Percentiles rank a stretch among this genome's conserved stretches.
phyloP scores from a whole-genome alignment of 2,888 invertebrate species.

The Agriopis aurantiaria region DNA sequence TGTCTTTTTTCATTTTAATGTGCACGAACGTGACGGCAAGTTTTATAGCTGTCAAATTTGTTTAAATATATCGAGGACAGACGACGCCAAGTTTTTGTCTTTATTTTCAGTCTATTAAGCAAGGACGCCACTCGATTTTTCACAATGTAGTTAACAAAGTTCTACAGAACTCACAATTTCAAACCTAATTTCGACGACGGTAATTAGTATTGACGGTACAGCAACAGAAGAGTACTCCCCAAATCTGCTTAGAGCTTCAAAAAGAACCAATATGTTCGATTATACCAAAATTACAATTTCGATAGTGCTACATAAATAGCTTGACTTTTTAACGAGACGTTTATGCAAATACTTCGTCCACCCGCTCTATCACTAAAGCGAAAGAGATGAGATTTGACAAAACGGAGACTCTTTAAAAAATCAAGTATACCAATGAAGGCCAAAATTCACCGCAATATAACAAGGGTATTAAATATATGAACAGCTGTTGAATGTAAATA shows the following conservation, averaged over 20 bases:
- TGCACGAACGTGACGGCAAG: no score
- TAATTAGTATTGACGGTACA: slow-evolving; percentile 26
- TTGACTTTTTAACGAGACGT: neutral
- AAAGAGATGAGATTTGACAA: neutral
- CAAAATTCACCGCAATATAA: neutral
- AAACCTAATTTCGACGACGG: slow-evolving; percentile 12
- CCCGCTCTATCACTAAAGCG: neutral
- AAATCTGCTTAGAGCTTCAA: slow-evolving; percentile 58
- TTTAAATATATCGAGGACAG: no score
- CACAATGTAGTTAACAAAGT: no score
- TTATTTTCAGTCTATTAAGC: slow-evolving; percentile 3
- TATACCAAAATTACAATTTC: neutral
- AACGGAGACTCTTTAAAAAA: neutral
- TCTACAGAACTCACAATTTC: neutral
- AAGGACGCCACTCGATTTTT: neutral
- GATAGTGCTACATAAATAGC: neutral
- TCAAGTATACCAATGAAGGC: neutral
- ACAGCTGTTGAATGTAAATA: neutral
- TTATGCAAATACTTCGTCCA: neutral
- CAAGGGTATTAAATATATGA: neutral
- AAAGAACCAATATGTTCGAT: slow-evolving; percentile 51
- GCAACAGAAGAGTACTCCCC: slow-evolving; percentile 42
- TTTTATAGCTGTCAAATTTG: neutral
- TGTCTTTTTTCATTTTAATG: no score
- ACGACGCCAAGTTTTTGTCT: neutral